Evolutionary conservation across 2,113 vertebrate species (phyloP), one percentile per base, ranked within the genome.

Genomic region (Dromiciops gliroides): DNA sequence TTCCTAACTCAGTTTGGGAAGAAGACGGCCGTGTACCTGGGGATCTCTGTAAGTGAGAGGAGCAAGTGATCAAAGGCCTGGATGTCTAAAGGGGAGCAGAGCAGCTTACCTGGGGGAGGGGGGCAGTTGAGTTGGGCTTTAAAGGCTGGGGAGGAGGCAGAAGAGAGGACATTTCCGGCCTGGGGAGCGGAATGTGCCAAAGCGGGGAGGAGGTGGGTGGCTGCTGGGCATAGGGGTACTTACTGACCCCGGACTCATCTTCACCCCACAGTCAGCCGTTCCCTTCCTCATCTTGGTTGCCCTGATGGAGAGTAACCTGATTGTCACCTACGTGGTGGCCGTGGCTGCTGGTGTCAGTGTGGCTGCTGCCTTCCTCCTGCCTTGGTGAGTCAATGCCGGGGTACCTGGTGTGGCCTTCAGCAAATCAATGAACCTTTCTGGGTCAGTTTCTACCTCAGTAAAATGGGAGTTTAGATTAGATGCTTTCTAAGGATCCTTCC

Each of bases 1-100:
- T 99, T 99, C 97, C 98, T 99, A 25, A 99, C 98, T 0, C 98
- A 98, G 0, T 99, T 99, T 96, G 99, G 99, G 95, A 99, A 99
- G 98, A 99, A 99, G 98, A 99, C 44, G 0, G 99, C 99, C 0
- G 99, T 99, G 51, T 99, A 99, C n/a, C 50, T 98, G 50, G 99
- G 99, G 75, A 99, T 99, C 97, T 98, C 99, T 92, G 99, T 99
- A 98, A 99, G 99, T 97, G 90, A 53, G 92, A 48, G 75, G 48
- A 11, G 50, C 31, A 14, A 95, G 51, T n/a, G 37, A n/a, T 12
- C 10, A 31, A 48, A 83, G 28, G n/a, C 11, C 51, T 5, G 0
- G 12, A 4, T 44, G n/a, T n/a, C 8, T 44, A 0, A 26, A 22
- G 11, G 0, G 0, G 56, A 25, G 89, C 4, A 24, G 23, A 9